Evolutionary conservation across 2,888 invertebrate species (phyloP).

Genomic region (Odiellus spinosus): DNA sequence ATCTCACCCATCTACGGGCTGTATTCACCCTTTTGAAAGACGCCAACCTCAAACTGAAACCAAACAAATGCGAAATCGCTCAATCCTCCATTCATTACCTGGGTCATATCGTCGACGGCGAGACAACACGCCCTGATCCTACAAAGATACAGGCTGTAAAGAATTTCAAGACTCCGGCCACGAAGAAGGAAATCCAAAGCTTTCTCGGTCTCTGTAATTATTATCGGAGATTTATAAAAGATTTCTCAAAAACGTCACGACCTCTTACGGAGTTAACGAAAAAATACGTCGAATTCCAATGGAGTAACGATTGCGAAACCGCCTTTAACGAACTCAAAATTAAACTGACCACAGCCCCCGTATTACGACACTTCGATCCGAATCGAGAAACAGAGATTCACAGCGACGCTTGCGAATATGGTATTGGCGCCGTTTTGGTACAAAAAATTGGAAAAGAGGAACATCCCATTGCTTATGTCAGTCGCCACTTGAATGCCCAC

Average conservation of each 20-base stretch:
- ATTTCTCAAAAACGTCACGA: conserved; percentile 6
- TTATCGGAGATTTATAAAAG: too few species aligned
- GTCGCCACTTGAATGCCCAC: too few species aligned
- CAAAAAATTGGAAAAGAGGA: too few species aligned
- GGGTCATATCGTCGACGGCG: conserved; percentile 15
- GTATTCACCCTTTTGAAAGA: conserved; percentile 17
- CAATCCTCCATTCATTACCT: conserved; percentile 13
- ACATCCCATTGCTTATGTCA: too few species aligned
- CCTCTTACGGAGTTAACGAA: conserved; percentile 4
- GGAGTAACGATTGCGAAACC: background rate
- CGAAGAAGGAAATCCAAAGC: conserved; percentile 8
- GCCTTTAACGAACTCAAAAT: conserved; percentile 4
- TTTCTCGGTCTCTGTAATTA: too few species aligned
- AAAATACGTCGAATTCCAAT: conserved; percentile 4
- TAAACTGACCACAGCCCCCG: conserved; percentile 11
- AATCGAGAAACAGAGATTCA: conserved; percentile 16
- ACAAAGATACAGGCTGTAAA: conserved; percentile 14
- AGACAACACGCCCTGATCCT: conserved; percentile 11
- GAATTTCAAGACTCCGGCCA: conserved; percentile 13
- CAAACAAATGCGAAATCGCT: conserved; percentile 18
- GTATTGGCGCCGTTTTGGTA: too few species aligned
- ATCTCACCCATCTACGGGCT: conserved; percentile 8
- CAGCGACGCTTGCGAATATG: too few species aligned
- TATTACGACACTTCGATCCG: conserved; percentile 20
- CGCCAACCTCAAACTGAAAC: conserved; percentile 18